A percentile compares a stretch with the other conserved stretches of the same genome.
Conservation (phyloP, 2,888 invertebrate genomes). For the Falcaria lacertinaria region DNA sequence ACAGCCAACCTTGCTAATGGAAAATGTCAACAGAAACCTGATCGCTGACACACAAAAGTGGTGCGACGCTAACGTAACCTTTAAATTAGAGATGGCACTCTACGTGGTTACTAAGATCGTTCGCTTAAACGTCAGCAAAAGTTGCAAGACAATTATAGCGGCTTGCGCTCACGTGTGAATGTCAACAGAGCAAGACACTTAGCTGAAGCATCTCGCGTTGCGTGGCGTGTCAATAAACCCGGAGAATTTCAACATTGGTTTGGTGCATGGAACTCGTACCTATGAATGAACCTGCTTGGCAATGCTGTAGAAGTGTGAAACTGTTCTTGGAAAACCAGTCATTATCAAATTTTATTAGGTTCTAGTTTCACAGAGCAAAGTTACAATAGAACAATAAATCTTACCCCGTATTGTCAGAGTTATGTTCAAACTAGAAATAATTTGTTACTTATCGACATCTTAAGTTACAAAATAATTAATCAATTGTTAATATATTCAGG, state of each 20-base stretch:
- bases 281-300: not conserved
- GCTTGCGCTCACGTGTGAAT: conserved; percentile 1
- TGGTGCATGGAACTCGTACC: not conserved
- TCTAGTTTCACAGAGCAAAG: not conserved
- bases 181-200: not conserved
- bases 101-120: not conserved
- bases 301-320: not conserved
- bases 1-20: conserved; percentile 58
- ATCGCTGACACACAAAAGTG: conserved; percentile 27
- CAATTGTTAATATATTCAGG: conserved; percentile 40
- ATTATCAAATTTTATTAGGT: not conserved
- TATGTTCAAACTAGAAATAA: not conserved
- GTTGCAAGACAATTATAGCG: conserved; percentile 2
- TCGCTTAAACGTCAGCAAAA: conserved; percentile 1
- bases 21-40: conserved; percentile 54
- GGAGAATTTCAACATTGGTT: not conserved
- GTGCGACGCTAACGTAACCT: conserved; percentile 8
- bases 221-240: not conserved
- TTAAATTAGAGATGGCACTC: conserved; percentile 7
- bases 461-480: conserved; percentile 10
- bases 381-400: not conserved
- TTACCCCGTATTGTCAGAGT: not conserved
- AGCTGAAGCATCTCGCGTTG: conserved; percentile 6
- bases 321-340: not conserved
- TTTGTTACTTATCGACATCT: conserved; percentile 6